A percentile compares a stretch with the other conserved stretches of the same genome.
phyloP scores from a whole-genome alignment of 2,888 invertebrate genomes.

The Melanargia galathea region DNA sequence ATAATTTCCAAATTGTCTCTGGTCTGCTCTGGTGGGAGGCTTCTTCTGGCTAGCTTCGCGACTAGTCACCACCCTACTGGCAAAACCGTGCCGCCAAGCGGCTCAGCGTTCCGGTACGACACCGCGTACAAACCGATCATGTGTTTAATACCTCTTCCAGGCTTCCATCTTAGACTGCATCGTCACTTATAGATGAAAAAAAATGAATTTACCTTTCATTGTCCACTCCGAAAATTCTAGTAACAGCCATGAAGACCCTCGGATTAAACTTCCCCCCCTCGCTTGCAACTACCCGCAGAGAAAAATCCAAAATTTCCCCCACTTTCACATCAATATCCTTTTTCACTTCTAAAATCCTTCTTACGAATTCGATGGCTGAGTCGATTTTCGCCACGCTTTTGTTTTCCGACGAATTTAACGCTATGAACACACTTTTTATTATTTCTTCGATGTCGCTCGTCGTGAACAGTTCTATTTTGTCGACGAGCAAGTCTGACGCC shows the following conservation, averaged over 20 bases:
- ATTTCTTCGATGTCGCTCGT: conserved; percentile 36
- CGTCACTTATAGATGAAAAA: too few relatives aligned
- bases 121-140: too few relatives aligned
- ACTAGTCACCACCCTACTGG: too few relatives aligned
- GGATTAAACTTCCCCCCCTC: neutral
- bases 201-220: neutral
- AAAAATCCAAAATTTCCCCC: conserved; percentile 19
- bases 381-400: conserved; percentile 35
- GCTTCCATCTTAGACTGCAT: too few relatives aligned
- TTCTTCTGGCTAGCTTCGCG: too few relatives aligned
- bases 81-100: too few relatives aligned
- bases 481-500: conserved; percentile 47
- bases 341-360: conserved; percentile 35
- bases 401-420: conserved; percentile 23
- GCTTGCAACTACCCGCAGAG: neutral
- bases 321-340: neutral
- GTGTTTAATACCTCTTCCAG: too few relatives aligned
- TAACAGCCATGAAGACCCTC: neutral
- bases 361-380: conserved; percentile 41
- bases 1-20: too few relatives aligned
- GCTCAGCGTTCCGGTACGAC: too few relatives aligned
- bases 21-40: too few relatives aligned
- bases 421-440: conserved; percentile 35
- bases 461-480: conserved; percentile 55
- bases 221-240: neutral